Percentiles rank a stretch among this genome's conserved stretches.
Conservation (phyloP, 2,113 vertebrate genomes). For the Lagopus muta region DNA sequence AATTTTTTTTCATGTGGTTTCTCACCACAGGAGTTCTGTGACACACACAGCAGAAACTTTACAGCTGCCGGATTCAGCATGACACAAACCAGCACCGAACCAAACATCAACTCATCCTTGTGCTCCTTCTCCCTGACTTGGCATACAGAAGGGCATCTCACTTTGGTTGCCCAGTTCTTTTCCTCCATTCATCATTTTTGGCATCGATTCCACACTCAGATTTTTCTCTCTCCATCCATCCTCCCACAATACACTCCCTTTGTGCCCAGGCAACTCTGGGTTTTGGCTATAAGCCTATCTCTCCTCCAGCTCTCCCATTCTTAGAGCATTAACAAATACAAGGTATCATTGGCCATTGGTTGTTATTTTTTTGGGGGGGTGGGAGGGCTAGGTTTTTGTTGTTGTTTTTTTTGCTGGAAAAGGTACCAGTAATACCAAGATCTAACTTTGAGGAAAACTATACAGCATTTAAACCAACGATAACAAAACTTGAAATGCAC, state of each 20-base stretch:
- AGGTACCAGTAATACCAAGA: not conserved
- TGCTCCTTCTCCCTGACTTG: not conserved
- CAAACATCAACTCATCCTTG: not conserved
- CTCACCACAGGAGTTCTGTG: constrained; percentile 10
- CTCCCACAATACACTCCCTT: not conserved
- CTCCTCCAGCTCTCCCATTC: not conserved
- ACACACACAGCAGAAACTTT: not conserved
- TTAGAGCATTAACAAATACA: not conserved
- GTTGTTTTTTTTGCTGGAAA: not conserved
- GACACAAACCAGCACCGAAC: not conserved
- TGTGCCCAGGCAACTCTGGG: not conserved
- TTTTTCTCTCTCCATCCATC: not conserved
- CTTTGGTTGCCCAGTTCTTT: not conserved
- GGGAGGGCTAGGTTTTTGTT: too few relatives aligned
- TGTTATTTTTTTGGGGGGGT: too few relatives aligned
- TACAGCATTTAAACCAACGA: not conserved
- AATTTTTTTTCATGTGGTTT: not conserved
- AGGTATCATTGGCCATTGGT: not conserved
- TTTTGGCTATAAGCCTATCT: not conserved
- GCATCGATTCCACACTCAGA: not conserved
- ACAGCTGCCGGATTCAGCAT: not conserved
- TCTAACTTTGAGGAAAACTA: not conserved
- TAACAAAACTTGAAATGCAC: not conserved
- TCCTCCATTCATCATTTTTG: not conserved
- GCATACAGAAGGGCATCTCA: not conserved